A percentile compares a stretch with the other conserved stretches of the same genome.
Evolutionary conservation across 1,140 invertebrate genomes (phyloP).

Genomic region (Steinernema feltiae): DNA sequence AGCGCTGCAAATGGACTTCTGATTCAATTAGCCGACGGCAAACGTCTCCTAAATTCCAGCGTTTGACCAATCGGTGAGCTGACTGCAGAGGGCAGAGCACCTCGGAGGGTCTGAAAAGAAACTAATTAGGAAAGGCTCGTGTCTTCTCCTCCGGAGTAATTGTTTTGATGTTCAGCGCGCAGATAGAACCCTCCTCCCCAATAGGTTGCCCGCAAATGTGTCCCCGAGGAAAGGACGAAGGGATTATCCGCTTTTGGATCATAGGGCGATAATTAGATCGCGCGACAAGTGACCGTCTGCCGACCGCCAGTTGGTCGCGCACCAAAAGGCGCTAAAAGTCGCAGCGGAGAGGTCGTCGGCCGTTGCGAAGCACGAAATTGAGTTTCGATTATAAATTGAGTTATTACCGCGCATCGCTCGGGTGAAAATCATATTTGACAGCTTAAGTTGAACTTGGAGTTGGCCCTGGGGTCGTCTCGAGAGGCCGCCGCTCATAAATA

Average conservation of each 20-base stretch:
- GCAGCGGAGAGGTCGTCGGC: neutral
- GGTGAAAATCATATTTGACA: constrained; percentile 9
- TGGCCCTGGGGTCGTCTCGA: neutral
- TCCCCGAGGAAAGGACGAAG: neutral
- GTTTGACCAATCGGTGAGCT: too few relatives aligned
- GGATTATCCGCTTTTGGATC: neutral
- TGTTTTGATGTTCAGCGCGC: neutral
- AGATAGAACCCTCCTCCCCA: neutral
- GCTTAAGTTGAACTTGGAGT: neutral
- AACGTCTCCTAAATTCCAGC: neutral
- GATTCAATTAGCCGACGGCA: constrained; percentile 1
- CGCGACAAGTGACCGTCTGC: constrained; percentile 4
- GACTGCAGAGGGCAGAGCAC: too few relatives aligned
- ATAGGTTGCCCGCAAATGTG: neutral
- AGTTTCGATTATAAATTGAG: constrained; percentile 12
- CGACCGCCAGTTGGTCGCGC: neutral
- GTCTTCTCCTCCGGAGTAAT: neutral
- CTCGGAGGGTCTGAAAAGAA: neutral
- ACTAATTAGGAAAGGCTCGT: constrained; percentile 1
- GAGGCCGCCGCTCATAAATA: too few relatives aligned
- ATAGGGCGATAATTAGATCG: neutral
- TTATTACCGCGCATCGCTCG: neutral
- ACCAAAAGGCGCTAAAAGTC: constrained; percentile 2
- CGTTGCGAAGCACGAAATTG: neutral
- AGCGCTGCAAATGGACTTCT: neutral